Evolutionary conservation across 2,113 vertebrate genomes (phyloP), one percentile per base, ranked within the genome.

Genomic region (Setophaga petechia): DNA sequence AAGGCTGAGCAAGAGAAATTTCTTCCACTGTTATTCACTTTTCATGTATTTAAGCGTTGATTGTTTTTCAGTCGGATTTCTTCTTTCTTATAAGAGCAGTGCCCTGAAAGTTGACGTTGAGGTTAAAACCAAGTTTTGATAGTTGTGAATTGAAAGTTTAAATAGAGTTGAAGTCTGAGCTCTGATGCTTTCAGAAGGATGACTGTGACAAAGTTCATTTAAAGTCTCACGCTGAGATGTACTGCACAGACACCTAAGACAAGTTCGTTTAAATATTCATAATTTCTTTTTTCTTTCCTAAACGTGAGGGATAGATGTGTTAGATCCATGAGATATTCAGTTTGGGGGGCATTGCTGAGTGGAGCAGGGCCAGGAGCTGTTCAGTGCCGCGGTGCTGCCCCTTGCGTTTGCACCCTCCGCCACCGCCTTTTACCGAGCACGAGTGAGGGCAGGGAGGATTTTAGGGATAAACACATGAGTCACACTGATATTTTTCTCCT

Each of bases 271-370:
- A 51, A 43, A 18, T 27, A 15, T 49, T 51, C 9, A 11, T 54
- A 6, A 14, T 54, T 19, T 5, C 1, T 6, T 57, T 72, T 89
- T 27, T 1, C 4, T 65, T 82, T 59, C 20, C 31, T 43, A 35
- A 62, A 10, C 3, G 0, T 35, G 5, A 28, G 41, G 15, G 6
- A 4, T 5, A 24, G 13, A 12, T 4, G 33, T 2, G 0, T 73
- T 21, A 4, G 9, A 6, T 33, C n/a, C 2, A 0, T 12, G 43
- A 2, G 5, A 5, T 21, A 1, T 66, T 66, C 35, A 21, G 3
- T 0, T 18, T 11, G 0, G 2, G 47, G 49, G 39, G 12, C 47
- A 0, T 57, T 24, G 3, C 24, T 47, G 47, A 19, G 61, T 28
- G 76, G n/a, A 25, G 7, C 30, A 22, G n/a, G 39, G 2, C 3